Evolutionary conservation across 1,140 invertebrate species (phyloP).

Genomic region (Hypsibius dujardini): DNA sequence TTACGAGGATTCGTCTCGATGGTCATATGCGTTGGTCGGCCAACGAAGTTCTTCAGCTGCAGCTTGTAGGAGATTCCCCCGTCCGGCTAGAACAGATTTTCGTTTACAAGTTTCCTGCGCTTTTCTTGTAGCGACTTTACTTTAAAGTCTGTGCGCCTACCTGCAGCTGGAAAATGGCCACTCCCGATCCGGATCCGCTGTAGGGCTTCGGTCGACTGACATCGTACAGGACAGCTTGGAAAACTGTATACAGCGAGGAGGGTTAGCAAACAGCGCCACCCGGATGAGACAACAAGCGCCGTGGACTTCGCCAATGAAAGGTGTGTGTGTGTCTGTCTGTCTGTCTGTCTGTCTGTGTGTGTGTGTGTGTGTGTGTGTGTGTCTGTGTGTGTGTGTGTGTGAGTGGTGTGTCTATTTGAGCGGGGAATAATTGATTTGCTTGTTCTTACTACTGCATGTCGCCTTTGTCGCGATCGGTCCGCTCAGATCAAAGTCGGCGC

Average conservation of each 20-base stretch:
- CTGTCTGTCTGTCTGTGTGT: too few species aligned
- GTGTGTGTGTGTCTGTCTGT: too few species aligned
- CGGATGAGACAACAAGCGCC: too few species aligned
- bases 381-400: too few species aligned
- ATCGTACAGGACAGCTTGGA: slow-evolving; percentile 23
- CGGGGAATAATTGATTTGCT: too few species aligned
- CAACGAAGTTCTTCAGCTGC: neutral
- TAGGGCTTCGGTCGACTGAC: neutral
- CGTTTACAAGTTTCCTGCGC: too few species aligned
- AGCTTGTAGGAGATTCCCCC: slow-evolving; percentile 21
- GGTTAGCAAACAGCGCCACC: too few species aligned
- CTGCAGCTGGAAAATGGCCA: slow-evolving; percentile 21
- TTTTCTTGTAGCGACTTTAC: too few species aligned
- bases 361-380: too few species aligned
- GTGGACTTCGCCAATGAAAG: too few species aligned
- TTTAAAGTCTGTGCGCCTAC: too few species aligned
- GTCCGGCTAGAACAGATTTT: slow-evolving; percentile 14
- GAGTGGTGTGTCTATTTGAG: too few species aligned
- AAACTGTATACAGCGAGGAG: slow-evolving; percentile 19
- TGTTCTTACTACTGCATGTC: slow-evolving; percentile 24
- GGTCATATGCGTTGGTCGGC: slow-evolving; percentile 20
- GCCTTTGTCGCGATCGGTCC: slow-evolving; percentile 23
- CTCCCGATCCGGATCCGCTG: slow-evolving; percentile 21
- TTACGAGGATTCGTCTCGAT: slow-evolving; percentile 22
- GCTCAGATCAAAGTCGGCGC: slow-evolving; percentile 26